Conservation (phyloP, 1,140 invertebrate species). For the Temnothorax longispinosus region DNA sequence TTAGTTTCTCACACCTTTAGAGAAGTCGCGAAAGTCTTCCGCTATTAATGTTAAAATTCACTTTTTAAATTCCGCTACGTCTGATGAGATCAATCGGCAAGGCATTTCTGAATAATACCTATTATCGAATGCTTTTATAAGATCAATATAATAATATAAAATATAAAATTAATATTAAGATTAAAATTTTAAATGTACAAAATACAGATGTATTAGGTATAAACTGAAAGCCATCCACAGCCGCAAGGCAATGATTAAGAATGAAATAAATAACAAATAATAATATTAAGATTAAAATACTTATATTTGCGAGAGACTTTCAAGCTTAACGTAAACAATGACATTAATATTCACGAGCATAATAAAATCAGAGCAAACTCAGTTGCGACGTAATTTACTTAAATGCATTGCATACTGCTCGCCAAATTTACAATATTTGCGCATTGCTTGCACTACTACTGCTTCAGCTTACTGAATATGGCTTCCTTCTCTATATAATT, state of each 20-base stretch:
- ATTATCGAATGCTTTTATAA: background rate
- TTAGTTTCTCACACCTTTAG: background rate
- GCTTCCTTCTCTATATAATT: slow-evolving; percentile 62
- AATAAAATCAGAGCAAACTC: background rate
- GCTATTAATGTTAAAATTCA: background rate
- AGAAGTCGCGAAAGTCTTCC: background rate
- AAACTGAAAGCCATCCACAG: too few relatives aligned
- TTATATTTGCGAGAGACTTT: background rate
- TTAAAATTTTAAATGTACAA: too few relatives aligned
- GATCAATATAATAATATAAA: background rate
- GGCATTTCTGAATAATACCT: background rate
- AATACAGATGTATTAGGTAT: too few relatives aligned
- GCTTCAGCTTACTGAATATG: slow-evolving; percentile 34
- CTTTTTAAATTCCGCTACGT: background rate
- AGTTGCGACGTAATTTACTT: background rate
- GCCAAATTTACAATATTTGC: background rate
- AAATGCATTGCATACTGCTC: background rate
- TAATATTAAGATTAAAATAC: background rate
- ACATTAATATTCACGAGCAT: background rate
- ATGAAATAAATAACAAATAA: too few relatives aligned
- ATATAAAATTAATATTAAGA: background rate
- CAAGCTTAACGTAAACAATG: too few relatives aligned
- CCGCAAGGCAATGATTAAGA: too few relatives aligned
- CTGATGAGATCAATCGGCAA: background rate
- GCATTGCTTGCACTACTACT: background rate